A percentile compares a stretch with the other conserved stretches of the same genome.
Conservation (phyloP, 2,113 vertebrate genomes). For the Megatriorchis doriae region DNA sequence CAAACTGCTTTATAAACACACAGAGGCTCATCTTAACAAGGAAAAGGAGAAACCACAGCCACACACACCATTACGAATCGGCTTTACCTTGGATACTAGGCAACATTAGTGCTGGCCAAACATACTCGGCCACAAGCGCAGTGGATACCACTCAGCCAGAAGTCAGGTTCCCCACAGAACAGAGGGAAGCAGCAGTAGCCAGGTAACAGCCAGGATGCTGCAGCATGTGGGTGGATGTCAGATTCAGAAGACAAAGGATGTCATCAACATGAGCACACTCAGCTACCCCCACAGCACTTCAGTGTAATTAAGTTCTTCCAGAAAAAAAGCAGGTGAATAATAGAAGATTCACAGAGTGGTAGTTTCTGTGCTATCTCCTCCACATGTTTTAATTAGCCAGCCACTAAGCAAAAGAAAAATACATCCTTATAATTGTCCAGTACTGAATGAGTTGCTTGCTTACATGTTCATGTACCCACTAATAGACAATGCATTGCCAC, state of each 20-base stretch:
- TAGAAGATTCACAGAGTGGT: no score
- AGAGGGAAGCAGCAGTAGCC: neutral
- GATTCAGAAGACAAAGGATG: slow-evolving; percentile 27
- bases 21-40: neutral
- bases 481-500: neutral
- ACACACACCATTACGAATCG: neutral
- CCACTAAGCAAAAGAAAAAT: neutral
- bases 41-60: neutral
- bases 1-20: neutral
- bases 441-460: neutral
- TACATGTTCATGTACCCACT: neutral
- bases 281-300: slow-evolving; percentile 39
- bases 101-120: neutral
- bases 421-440: neutral
- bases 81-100: neutral
- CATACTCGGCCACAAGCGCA: neutral
- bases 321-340: neutral
- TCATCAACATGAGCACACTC: neutral
- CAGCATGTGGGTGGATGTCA: neutral
- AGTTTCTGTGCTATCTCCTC: neutral
- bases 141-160: neutral
- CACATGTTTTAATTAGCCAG: neutral
- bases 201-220: slow-evolving; percentile 28
- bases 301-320: slow-evolving; percentile 9
- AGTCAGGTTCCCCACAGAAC: neutral